These are phyloP conservation scores for Sussaba pulchella DNA, from an alignment of 2,888 invertebrate species.

Conservation along the genomic window DNA sequence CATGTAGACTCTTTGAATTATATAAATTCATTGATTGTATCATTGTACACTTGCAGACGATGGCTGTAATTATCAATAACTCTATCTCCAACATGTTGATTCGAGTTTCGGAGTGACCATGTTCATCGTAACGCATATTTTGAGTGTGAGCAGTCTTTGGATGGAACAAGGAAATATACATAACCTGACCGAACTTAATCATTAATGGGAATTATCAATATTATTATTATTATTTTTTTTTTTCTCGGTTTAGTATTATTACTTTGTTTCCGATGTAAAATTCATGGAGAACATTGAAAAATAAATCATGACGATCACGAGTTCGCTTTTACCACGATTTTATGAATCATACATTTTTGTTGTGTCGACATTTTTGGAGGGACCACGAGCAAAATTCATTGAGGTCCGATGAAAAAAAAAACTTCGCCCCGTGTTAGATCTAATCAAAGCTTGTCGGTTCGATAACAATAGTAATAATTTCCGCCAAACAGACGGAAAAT, in stretches of 20 bases:
- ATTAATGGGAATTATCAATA: slow-evolving; percentile 35
- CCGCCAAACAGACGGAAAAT: background rate
- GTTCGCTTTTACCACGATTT: slow-evolving; percentile 47
- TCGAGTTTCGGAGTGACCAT: slow-evolving; percentile 32
- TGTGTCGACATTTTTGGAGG: slow-evolving; percentile 49
- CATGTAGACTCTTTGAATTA: slow-evolving; percentile 72
- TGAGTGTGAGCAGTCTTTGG: slow-evolving; percentile 69
- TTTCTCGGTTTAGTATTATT: background rate
- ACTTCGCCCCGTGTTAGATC: slow-evolving; percentile 37
- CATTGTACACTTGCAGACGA: slow-evolving; percentile 72
- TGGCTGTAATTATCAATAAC: slow-evolving; percentile 54
- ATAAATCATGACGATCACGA: slow-evolving; percentile 31
- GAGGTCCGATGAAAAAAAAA: slow-evolving; percentile 32
- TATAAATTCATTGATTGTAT: slow-evolving; percentile 76
- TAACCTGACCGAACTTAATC: slow-evolving; percentile 46
- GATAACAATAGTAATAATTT: slow-evolving; percentile 32
- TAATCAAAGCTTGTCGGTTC: slow-evolving; percentile 44
- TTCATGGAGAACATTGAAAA: slow-evolving; percentile 41
- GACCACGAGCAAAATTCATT: slow-evolving; percentile 47
- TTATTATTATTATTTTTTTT: slow-evolving; percentile 31
- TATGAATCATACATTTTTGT: slow-evolving; percentile 33
- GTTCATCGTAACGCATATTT: slow-evolving; percentile 31
- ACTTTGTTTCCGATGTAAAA: slow-evolving; percentile 26
- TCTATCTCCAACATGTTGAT: slow-evolving; percentile 49
- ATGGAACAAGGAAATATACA: slow-evolving; percentile 61